Evolutionary conservation across 53 echinoderm and acorn worm genomes (phyloP).

Genomic region (Henricia sp.): DNA sequence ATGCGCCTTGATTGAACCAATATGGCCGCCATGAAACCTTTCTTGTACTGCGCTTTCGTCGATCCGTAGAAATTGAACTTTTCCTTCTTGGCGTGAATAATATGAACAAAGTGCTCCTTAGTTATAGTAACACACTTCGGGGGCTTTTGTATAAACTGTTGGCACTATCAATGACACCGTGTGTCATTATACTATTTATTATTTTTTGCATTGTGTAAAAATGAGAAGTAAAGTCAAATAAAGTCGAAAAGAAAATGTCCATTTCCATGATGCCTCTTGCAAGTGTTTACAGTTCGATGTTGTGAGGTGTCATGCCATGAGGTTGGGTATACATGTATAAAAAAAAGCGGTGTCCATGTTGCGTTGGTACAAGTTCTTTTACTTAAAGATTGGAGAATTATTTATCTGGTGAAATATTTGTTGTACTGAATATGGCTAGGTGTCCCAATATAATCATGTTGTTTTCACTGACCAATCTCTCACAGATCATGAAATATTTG

Average conservation of each 20-base stretch:
- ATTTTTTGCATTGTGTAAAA: slow-evolving; percentile 48
- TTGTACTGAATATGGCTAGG: too few relatives aligned
- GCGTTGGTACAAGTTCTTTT: neutral
- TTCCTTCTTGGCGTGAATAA: neutral
- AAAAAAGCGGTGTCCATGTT: too few relatives aligned
- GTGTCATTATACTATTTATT: slow-evolving; percentile 6
- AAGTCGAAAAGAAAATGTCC: neutral
- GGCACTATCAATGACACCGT: neutral
- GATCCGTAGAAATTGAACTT: too few relatives aligned
- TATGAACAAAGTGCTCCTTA: neutral
- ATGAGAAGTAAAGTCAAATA: too few relatives aligned
- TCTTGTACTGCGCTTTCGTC: too few relatives aligned
- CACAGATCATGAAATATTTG: too few relatives aligned
- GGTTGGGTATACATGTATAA: too few relatives aligned
- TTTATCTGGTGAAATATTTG: too few relatives aligned
- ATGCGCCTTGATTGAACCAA: neutral
- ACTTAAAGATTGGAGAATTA: neutral
- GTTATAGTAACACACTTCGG: neutral
- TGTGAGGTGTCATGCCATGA: neutral
- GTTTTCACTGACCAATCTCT: too few relatives aligned
- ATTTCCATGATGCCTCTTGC: too few relatives aligned
- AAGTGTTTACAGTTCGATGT: neutral
- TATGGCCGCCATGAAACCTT: neutral
- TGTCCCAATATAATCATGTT: too few relatives aligned
- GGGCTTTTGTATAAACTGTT: slow-evolving; percentile 34